Conservation (phyloP, 1,140 invertebrate species). For the Paraescarpia echinospica region DNA sequence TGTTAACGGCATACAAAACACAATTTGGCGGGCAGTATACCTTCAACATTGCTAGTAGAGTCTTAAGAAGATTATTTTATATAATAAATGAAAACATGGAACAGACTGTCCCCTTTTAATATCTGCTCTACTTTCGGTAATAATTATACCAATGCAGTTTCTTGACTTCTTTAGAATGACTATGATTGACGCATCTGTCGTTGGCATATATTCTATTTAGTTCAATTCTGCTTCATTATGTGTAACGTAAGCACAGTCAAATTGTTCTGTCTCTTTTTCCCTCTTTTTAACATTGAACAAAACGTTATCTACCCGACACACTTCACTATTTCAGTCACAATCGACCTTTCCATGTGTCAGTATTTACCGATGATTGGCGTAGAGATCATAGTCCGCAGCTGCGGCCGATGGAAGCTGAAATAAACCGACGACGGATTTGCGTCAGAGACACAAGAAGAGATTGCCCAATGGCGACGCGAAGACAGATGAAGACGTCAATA, state of each 20-base stretch:
- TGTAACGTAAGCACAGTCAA: neutral
- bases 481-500: neutral
- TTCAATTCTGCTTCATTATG: neutral
- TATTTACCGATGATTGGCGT: neutral
- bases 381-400: neutral
- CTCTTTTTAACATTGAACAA: neutral
- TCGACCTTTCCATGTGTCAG: neutral
- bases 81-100: no score
- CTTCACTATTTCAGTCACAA: neutral
- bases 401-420: neutral
- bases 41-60: no score
- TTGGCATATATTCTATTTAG: neutral
- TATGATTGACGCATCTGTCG: no score
- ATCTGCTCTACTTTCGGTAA: no score
- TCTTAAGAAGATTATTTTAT: no score
- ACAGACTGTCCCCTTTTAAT: no score
- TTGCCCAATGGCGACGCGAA: neutral
- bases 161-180: no score
- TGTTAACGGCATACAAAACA: no score
- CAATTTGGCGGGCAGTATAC: no score
- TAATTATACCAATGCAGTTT: no score
- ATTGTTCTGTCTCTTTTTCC: neutral
- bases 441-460: neutral
- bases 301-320: neutral
- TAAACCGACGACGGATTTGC: neutral